A percentile compares a stretch with the other conserved stretches of the same genome.
Evolutionary conservation across 23 tunicate species (phyloP).

Genomic region (Trididemnum clinides): DNA sequence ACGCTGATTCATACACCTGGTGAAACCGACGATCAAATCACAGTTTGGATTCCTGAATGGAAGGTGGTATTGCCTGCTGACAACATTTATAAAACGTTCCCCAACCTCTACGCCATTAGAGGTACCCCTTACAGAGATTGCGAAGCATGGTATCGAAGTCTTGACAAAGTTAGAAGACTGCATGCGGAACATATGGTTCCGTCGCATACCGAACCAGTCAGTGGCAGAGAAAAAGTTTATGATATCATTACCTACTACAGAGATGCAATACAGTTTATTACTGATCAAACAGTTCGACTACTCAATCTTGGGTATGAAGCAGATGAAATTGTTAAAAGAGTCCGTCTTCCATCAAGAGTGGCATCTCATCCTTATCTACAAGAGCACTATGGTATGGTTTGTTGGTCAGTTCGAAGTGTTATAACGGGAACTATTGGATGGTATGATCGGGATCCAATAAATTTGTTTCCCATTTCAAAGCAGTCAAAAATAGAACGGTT

Average conservation of each 20-base stretch:
- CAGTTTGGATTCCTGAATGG: constrained; percentile 79
- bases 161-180: constrained; percentile 54
- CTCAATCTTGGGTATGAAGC: constrained; percentile 38
- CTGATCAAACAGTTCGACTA: constrained; percentile 79
- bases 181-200: constrained; percentile 66
- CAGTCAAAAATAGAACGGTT: constrained; percentile 28
- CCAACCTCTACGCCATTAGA: constrained; percentile 87
- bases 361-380: constrained; percentile 72
- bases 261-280: constrained; percentile 82
- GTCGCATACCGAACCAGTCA: constrained; percentile 69
- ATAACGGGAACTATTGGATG: constrained; percentile 60
- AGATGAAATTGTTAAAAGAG: constrained; percentile 69
- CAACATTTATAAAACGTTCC: constrained; percentile 82
- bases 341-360: constrained; percentile 57
- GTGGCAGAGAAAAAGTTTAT: constrained; percentile 49
- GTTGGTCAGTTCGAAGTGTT: constrained; percentile 84
- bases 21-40: constrained; percentile 87
- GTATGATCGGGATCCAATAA: constrained; percentile 74
- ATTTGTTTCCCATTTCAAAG: constrained; percentile 49
- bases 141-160: constrained; percentile 55
- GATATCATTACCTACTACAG: constrained; percentile 64
- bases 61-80: constrained; percentile 74
- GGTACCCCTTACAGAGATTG: constrained; percentile 66
- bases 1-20: constrained; percentile 89
- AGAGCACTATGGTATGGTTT: constrained; percentile 80